Base-by-base conservation (phyloP, 2,888 invertebrate species). In the Drosophila acutilabella region DNA sequence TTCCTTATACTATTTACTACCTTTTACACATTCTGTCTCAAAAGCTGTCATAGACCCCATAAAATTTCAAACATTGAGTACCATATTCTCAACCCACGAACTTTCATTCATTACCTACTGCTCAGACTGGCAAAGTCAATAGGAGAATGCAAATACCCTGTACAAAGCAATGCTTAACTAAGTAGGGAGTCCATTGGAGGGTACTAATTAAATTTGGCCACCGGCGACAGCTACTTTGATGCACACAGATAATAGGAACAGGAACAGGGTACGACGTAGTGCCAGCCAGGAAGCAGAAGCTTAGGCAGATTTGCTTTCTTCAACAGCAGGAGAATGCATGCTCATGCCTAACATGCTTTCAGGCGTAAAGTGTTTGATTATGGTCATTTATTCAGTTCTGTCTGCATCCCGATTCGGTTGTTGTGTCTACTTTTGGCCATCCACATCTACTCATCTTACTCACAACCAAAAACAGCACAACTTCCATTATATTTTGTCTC, bases 291-390 rank as follows among this genome's bases (percentile, higher is more conserved):
- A 44, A 47, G 36, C 45, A 45, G 42, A n/a, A 45, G 71, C 65
- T 81, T 77, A 65, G 80, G 44, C 53, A 65, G 38, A 56, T 48
- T 50, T 48, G 70, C 54, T 66, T 74, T 76, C 72, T 81, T 79
- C 51, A 51, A 23, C 45, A 50, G 26, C 44, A 11, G 33, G 59
- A 52, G 42, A 44, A 50, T 36, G 58, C 33, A 56, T 54, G 30
- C 16, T 45, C 33, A 44, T 53, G 65, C 73, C 60, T 54, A 64
- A 58, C 74, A 83, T 71, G 78, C 90, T 89, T 73, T 90, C 85
- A 89, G 84, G 83, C 80, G 90, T 89, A 85, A 90, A 90, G 90
- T 89, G 89, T 89, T 90, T 90, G 89, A 90, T 88, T 90, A 82
- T 85, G 75, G 80, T 74, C 90, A 83, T 90, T 90, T 87, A 85